Evolutionary conservation across 2,113 vertebrate species (phyloP).

Genomic region (Montifringilla adamsi): DNA sequence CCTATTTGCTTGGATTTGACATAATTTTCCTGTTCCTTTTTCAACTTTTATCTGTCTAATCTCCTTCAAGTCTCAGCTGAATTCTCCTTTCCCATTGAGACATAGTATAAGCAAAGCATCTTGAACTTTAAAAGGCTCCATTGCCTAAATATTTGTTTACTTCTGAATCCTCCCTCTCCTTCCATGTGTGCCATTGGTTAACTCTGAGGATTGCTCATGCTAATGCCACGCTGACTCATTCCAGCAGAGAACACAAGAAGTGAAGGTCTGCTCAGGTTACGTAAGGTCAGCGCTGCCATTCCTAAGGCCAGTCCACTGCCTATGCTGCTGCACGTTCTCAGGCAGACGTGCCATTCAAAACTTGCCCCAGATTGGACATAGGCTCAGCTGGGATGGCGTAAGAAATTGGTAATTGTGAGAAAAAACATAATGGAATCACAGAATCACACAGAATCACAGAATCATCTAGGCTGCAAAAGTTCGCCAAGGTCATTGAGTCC

Average conservation of each 20-base stretch:
- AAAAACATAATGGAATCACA: background rate
- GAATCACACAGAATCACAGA: background rate
- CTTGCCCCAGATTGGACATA: background rate
- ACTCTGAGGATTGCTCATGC: background rate
- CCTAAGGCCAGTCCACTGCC: background rate
- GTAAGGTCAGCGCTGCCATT: background rate
- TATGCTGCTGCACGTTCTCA: background rate
- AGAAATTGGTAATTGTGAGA: background rate
- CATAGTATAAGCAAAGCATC: background rate
- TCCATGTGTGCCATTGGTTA: background rate
- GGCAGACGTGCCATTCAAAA: background rate
- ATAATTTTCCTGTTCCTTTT: background rate
- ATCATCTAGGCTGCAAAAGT: background rate
- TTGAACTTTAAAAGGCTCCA: conserved; percentile 10
- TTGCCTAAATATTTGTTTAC: conserved; percentile 41
- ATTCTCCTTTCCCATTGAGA: background rate
- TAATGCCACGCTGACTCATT: conserved; percentile 25
- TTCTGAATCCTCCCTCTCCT: conserved; percentile 41
- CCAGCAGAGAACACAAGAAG: background rate
- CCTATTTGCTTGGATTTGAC: background rate
- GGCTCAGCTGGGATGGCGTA: background rate
- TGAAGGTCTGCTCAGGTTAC: background rate
- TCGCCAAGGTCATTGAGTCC: background rate
- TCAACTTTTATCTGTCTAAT: background rate
- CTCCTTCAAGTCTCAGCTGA: background rate